Base-by-base conservation (phyloP, 2,888 invertebrate species). In the Caenorhabditis sp. region DNA sequence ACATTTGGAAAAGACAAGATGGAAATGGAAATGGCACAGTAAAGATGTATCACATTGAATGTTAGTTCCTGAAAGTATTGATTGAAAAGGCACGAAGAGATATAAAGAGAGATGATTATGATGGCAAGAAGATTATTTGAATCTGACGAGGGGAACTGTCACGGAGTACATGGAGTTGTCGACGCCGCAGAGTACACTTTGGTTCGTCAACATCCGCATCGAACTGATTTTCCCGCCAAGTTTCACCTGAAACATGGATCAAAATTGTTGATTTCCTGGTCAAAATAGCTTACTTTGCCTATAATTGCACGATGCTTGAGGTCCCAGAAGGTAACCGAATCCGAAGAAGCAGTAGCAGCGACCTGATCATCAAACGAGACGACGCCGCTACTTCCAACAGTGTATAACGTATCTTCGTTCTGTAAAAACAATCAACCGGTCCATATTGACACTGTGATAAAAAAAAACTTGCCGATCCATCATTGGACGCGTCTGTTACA, bases 311-410 rank as follows among this genome's bases (percentile, higher is more conserved):
- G 84, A 32, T 81, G 76, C 40, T 84, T 68, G 28, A 89, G 69
- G 76, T 90, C 88, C 90, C 90, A 90, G 60, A 90, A 87, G 11
- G 85, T 84, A 44, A 89, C 79, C 0, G 74, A 78, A 44, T 71
- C 77, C 11, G 86, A 87, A 1, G 82, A 76, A 5, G 85, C 82
- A 4, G 85, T 85, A 11, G 83, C 88, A 0, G 85, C 87, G 9
- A 87, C 61, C n/a, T 85, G 70, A 15, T 85, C 86, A 40, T 80
- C 78, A 15, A 90, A 76, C 37, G 83, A 67, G 15, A 83, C 79
- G 35, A 88, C 68, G 40, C 77, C 82, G 53, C 83, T 79, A 40
- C 78, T 80, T 53, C 70, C 81, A n/a, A 65, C 76, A 2, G 76
- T 50, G 58, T 78, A 81, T 3, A 81, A 32, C 0, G 78, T 64